Evolutionary conservation across 2,797 vertebrate species (phyloP).

Genomic region (Sylvia borin): DNA sequence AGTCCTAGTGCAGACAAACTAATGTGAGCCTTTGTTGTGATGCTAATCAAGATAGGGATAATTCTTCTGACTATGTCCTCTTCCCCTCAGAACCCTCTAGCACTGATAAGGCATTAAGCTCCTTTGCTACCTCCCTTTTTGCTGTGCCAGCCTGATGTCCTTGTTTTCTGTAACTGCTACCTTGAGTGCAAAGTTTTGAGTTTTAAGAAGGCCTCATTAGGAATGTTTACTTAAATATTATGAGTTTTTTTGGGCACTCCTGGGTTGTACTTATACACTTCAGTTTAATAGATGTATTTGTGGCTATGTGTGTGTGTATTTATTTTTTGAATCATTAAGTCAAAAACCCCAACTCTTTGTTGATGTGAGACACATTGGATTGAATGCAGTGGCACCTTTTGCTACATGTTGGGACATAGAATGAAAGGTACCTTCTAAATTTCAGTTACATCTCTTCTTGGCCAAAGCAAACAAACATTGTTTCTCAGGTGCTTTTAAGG

Average conservation of each 20-base stretch:
- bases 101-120: not conserved
- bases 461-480: not conserved
- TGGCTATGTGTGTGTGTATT: not conserved
- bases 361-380: not conserved
- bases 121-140: not conserved
- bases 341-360: not conserved
- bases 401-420: not conserved
- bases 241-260: not conserved
- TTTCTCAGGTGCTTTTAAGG: not conserved
- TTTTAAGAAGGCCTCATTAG: not conserved
- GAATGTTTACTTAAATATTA: not conserved
- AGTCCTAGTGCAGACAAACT: slow-evolving; percentile 7
- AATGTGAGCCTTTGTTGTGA: slow-evolving; percentile 34
- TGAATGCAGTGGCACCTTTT: not conserved
- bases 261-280: not conserved
- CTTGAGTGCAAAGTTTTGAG: not conserved
- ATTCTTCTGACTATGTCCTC: not conserved
- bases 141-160: not conserved
- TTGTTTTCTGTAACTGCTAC: not conserved
- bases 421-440: too few relatives aligned
- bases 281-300: not conserved
- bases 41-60: slow-evolving; percentile 6
- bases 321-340: not conserved
- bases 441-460: too few relatives aligned
- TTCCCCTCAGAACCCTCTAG: not conserved